A percentile compares a stretch with the other conserved stretches of the same genome.
Evolutionary conservation across 2,888 invertebrate species (phyloP).

Genomic region (Mythimna ferrago): DNA sequence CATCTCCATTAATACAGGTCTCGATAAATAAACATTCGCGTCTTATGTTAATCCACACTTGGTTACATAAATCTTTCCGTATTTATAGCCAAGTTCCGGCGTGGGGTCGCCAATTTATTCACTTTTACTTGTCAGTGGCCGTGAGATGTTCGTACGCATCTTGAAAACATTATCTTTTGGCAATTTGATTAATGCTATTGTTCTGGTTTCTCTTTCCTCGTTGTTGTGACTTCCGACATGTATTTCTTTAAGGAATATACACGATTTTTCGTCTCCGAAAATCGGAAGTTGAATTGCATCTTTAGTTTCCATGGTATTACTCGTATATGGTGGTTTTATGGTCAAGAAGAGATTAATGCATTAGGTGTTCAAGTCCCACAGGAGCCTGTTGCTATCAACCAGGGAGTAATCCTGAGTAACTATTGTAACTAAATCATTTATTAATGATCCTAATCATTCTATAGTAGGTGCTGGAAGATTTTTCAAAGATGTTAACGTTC

Average conservation of each 20-base stretch:
- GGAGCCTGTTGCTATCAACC: not conserved
- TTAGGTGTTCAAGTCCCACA: not conserved
- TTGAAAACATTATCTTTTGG: conserved; percentile 48
- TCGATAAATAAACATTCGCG: conserved; percentile 32
- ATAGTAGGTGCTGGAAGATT: not conserved
- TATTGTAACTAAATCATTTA: not conserved
- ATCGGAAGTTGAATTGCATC: not conserved
- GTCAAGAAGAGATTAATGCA: not conserved
- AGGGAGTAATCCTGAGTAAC: not conserved
- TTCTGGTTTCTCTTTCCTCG: conserved; percentile 46
- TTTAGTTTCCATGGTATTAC: not conserved
- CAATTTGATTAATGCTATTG: conserved; percentile 41
- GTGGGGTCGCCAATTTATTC: conserved; percentile 49
- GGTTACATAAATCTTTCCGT: conserved; percentile 51
- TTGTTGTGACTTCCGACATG: conserved; percentile 25
- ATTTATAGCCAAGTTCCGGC: conserved; percentile 44
- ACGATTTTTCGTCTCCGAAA: not conserved
- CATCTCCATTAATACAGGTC: not conserved
- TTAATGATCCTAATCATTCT: too few species aligned
- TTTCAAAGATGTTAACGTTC: not conserved
- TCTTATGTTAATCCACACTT: conserved; percentile 39
- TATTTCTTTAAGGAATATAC: not conserved
- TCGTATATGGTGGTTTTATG: not conserved
- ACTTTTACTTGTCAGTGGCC: conserved; percentile 59
- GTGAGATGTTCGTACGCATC: conserved; percentile 50